Conservation (phyloP, 2,888 invertebrate genomes). For the Ochropleura plecta region DNA sequence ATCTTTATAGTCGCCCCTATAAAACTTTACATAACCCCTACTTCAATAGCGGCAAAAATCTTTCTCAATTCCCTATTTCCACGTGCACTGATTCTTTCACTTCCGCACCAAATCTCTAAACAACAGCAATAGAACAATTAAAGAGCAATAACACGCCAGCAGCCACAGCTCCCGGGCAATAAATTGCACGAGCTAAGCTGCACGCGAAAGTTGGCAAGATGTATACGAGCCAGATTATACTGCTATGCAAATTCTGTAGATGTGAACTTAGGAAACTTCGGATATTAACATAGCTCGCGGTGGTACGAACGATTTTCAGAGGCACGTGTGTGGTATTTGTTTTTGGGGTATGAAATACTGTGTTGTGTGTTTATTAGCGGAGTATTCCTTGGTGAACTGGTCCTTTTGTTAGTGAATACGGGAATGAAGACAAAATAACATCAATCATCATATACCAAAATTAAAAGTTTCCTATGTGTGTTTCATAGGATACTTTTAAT, state of each 20-base stretch:
- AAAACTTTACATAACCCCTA: slow-evolving; percentile 17
- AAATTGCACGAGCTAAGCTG: slow-evolving; percentile 58
- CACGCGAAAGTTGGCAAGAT: slow-evolving; percentile 57
- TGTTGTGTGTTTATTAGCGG: slow-evolving; percentile 36
- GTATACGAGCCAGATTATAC: slow-evolving; percentile 63
- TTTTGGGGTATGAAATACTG: slow-evolving; percentile 42
- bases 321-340: slow-evolving; percentile 57
- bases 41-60: not conserved
- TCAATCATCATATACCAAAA: no score
- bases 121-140: slow-evolving; percentile 63
- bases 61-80: not conserved
- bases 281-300: slow-evolving; percentile 60
- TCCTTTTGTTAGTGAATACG: not conserved
- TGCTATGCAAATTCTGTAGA: slow-evolving; percentile 67
- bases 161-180: slow-evolving; percentile 48
- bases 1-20: no score
- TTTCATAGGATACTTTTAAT: no score
- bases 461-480: no score
- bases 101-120: slow-evolving; percentile 61
- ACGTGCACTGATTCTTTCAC: slow-evolving; percentile 32
- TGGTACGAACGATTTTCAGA: slow-evolving; percentile 46
- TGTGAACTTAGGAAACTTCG: slow-evolving; percentile 66
- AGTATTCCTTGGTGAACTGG: slow-evolving; percentile 14
- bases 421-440: not conserved
- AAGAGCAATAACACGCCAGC: slow-evolving; percentile 53